phyloP scores from a whole-genome alignment of 2,797 vertebrate genomes.

The Acanthiza pusilla region DNA sequence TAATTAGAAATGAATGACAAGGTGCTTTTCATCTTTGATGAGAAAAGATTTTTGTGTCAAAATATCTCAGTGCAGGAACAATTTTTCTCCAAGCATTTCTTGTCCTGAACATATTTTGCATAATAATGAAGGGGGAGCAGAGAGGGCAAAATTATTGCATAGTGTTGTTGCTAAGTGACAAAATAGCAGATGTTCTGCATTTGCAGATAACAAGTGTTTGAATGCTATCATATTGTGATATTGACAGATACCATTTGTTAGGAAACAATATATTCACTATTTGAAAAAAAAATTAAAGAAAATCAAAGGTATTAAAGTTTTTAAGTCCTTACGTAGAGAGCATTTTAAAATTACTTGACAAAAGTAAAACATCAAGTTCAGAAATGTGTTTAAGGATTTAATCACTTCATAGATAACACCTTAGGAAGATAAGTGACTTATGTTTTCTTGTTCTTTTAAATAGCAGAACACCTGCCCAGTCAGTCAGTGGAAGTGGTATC shows the following conservation, averaged over 20 bases:
- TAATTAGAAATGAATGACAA: constrained; percentile 72
- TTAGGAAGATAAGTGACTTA: not conserved
- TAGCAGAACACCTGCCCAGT: not conserved
- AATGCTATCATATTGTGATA: constrained; percentile 50
- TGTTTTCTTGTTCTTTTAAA: not conserved
- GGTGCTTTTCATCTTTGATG: constrained; percentile 64
- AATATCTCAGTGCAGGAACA: constrained; percentile 62
- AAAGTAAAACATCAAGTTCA: not conserved
- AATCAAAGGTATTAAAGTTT: not conserved
- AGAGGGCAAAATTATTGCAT: constrained; percentile 2
- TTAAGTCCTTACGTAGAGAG: not conserved
- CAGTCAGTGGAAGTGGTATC: not conserved
- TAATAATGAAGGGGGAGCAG: constrained; percentile 11
- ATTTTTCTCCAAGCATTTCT: constrained; percentile 60
- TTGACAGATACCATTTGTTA: not conserved
- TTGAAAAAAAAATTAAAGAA: not conserved
- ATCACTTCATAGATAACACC: not conserved
- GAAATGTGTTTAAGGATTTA: constrained; percentile 32
- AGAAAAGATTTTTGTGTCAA: constrained; percentile 68
- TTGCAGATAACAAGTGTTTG: constrained; percentile 39
- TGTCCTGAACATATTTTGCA: constrained; percentile 58
- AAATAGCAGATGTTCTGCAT: constrained; percentile 34
- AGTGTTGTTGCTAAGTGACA: constrained; percentile 66
- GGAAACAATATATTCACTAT: not conserved
- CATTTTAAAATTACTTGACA: constrained; percentile 9